Base-by-base conservation (phyloP, 2,797 vertebrate species). In the Sebastes umbrosus region DNA sequence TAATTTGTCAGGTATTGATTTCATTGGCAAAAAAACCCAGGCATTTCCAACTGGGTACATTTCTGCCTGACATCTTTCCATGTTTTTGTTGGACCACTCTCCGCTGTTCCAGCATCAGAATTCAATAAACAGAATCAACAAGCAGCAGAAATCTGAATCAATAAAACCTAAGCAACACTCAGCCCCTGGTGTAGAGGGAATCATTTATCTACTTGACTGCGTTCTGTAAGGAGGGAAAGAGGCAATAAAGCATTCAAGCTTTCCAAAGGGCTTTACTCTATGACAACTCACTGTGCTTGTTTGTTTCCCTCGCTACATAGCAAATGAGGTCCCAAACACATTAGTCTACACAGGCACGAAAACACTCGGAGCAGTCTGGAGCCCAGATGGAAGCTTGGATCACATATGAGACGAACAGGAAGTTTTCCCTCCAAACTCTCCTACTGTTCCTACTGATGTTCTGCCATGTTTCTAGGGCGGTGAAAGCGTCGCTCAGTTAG, bases 361-460 rank as follows among this genome's bases (percentile, higher is more conserved):
- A 81, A 88, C 73, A 85, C 82, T 78, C 60, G 16, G 27, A 73
- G 64, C 80, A 70, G 84, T 91, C 94, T 95, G 95, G 93, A 90
- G 55, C 83, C 83, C 94, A 95, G 91, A 95, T 95, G 95, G 93
- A 87, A 75, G 90, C 84, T 77, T 76, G 76, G 82, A 85, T 89
- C 85, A 81, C 86, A 94, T 88, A 87, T 86, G 87, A 90, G 78
- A 87, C 79, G 78, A 92, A 88, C 88, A 87, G 80, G 85, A 93
- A 82, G 74, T 79, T 88, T 90, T 87, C 72, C 64, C 65, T 84
- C n/a, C 2, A 83, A 89, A 83, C 84, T 71, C 71, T 90, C 74
- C 75, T 82, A 77, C 75, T 87, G 77, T 86, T 88, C 46, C 58
- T 73, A 68, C 63, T 80, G 34, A 27, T 84, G 72, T 77, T 85